Evolutionary conservation across 2,113 vertebrate species (phyloP).

Genomic region (Melanotaenia duboulayi): DNA sequence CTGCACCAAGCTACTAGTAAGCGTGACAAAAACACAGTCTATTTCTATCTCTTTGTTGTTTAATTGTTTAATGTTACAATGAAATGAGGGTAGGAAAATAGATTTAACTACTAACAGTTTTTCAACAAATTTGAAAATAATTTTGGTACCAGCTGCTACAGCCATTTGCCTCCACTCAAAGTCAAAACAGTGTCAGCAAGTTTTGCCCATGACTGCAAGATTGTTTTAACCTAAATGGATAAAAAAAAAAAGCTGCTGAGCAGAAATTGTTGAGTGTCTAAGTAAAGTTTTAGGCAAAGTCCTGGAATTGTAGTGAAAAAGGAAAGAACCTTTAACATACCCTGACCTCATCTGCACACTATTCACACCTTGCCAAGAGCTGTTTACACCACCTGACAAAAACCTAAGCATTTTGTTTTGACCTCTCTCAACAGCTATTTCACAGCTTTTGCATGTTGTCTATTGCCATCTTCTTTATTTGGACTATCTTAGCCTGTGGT

Average conservation of each 20-base stretch:
- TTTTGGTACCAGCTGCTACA: slow-evolving; percentile 14
- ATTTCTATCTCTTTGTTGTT: too few relatives aligned
- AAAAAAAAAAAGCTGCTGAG: background rate
- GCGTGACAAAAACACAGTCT: background rate
- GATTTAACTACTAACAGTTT: background rate
- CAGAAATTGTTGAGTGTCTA: slow-evolving; percentile 1
- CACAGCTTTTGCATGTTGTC: background rate
- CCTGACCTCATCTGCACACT: background rate
- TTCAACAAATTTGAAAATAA: too few relatives aligned
- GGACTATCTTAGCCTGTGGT: slow-evolving; percentile 7
- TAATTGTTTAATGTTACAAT: background rate
- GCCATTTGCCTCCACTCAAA: background rate
- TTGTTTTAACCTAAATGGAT: background rate
- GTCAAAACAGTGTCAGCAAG: background rate
- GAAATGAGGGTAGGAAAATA: background rate
- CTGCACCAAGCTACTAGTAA: slow-evolving; percentile 27
- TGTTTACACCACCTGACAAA: background rate
- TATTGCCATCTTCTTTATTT: slow-evolving; percentile 44
- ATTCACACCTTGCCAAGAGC: background rate
- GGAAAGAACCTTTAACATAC: slow-evolving; percentile 17
- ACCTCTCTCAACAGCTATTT: slow-evolving; percentile 14
- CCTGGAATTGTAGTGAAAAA: slow-evolving; percentile 28
- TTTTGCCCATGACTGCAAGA: background rate
- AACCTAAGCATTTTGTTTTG: slow-evolving; percentile 8
- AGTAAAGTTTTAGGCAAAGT: slow-evolving; percentile 18